These are phyloP conservation scores for Lottia scabra DNA, from an alignment of 2,888 invertebrate genomes.

Conservation along the genomic window DNA sequence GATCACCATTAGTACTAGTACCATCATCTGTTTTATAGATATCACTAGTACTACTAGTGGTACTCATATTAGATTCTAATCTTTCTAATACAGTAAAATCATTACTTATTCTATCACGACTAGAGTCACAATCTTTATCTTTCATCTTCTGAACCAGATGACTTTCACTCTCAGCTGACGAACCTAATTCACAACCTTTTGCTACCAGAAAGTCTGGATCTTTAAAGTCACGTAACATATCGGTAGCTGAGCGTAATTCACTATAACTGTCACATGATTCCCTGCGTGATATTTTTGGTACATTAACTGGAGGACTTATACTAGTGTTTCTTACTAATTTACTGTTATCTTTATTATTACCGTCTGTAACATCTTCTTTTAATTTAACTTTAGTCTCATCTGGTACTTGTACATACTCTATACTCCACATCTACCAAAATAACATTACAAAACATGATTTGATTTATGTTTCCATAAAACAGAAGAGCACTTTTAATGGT, in stretches of 20 bases:
- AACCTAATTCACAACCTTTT: conserved; percentile 58
- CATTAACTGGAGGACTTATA: conserved; percentile 7
- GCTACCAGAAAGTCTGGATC: conserved; percentile 57
- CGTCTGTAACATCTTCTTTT: conserved; percentile 2
- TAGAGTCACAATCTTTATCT: conserved; percentile 29
- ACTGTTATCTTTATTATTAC: conserved; percentile 1
- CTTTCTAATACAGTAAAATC: conserved; percentile 34
- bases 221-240: conserved; percentile 60
- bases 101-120: conserved; percentile 18
- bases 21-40: conserved; percentile 43
- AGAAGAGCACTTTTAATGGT: neutral
- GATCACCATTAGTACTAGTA: conserved; percentile 24
- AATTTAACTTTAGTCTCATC: conserved; percentile 69
- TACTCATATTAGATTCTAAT: conserved; percentile 43
- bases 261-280: conserved; percentile 51
- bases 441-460: too few species aligned
- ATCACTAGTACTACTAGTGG: conserved; percentile 58
- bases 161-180: conserved; percentile 63
- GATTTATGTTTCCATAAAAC: neutral
- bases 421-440: conserved; percentile 89
- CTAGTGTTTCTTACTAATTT: conserved; percentile 10
- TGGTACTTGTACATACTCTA: conserved; percentile 91
- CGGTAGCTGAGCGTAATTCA: conserved; percentile 47
- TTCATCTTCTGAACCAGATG: conserved; percentile 43
- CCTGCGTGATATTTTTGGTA: conserved; percentile 29